phyloP scores from a whole-genome alignment of 1,140 invertebrate species.

The Panulirus ornatus region DNA sequence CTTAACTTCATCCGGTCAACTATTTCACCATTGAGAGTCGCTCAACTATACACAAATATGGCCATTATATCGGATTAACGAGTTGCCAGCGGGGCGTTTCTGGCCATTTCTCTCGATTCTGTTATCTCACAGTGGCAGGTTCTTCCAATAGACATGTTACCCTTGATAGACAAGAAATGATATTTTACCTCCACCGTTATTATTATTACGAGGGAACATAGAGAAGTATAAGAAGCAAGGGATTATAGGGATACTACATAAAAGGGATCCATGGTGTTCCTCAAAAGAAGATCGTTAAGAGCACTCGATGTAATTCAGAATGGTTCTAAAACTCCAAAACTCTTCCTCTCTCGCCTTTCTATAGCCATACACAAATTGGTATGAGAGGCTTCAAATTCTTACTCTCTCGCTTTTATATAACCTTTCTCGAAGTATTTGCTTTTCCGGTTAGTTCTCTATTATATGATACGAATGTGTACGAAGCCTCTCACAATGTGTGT shows the following conservation, averaged over 20 bases:
- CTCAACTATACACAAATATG: conserved; percentile 66
- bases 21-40: conserved; percentile 55
- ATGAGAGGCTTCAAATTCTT: not conserved
- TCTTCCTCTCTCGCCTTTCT: not conserved
- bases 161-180: conserved; percentile 29
- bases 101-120: not conserved
- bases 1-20: conserved; percentile 62
- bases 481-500: too few relatives aligned
- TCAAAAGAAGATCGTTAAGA: conserved; percentile 53
- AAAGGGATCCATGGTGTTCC: conserved; percentile 22
- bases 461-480: too few relatives aligned
- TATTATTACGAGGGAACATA: not conserved
- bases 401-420: not conserved
- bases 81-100: conserved; percentile 50
- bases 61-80: conserved; percentile 61
- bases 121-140: not conserved
- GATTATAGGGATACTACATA: not conserved
- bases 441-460: not conserved
- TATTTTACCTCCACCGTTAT: conserved; percentile 23
- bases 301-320: not conserved
- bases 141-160: not conserved
- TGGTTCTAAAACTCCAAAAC: not conserved
- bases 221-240: not conserved
- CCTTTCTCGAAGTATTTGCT: not conserved
- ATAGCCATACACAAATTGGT: not conserved